phyloP scores from a whole-genome alignment of 2,888 invertebrate species.

The Cepaea hortensis region DNA sequence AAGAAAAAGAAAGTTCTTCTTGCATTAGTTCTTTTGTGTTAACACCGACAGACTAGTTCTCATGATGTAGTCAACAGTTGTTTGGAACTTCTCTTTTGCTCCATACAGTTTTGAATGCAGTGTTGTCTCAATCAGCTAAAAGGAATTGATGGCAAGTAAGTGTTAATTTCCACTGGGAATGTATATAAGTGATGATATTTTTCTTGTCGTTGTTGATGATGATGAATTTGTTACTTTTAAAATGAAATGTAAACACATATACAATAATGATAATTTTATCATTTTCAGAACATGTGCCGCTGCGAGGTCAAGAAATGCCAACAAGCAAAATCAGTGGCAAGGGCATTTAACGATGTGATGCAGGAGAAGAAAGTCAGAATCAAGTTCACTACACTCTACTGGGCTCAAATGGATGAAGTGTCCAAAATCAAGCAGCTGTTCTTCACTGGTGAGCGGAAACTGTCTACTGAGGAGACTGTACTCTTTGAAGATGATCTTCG shows the following conservation, averaged over 20 bases:
- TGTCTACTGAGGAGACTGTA: slow-evolving; percentile 50
- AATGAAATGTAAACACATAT: not conserved
- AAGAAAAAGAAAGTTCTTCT: too few relatives aligned
- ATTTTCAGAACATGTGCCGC: slow-evolving; percentile 47
- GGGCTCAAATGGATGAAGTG: slow-evolving; percentile 55
- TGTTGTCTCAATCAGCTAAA: too few relatives aligned
- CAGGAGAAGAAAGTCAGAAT: slow-evolving; percentile 27
- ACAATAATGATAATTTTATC: not conserved
- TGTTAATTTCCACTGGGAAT: too few relatives aligned
- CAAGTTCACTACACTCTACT: slow-evolving; percentile 45
- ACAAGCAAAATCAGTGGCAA: slow-evolving; percentile 41
- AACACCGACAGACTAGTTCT: too few relatives aligned
- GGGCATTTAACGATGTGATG: slow-evolving; percentile 41
- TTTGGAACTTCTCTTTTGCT: too few relatives aligned
- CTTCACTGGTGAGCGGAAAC: slow-evolving; percentile 42
- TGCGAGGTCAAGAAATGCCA: slow-evolving; percentile 50
- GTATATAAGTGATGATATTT: not conserved
- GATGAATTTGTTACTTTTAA: not conserved
- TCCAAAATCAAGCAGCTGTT: slow-evolving; percentile 50
- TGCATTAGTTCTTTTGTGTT: too few relatives aligned
- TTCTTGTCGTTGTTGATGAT: not conserved
- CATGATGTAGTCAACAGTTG: too few relatives aligned
- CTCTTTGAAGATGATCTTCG: slow-evolving; percentile 52
- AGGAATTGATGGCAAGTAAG: too few relatives aligned
- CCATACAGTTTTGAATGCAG: too few relatives aligned